Conservation (phyloP, 2,113 vertebrate genomes). For the Scomber colias region DNA sequence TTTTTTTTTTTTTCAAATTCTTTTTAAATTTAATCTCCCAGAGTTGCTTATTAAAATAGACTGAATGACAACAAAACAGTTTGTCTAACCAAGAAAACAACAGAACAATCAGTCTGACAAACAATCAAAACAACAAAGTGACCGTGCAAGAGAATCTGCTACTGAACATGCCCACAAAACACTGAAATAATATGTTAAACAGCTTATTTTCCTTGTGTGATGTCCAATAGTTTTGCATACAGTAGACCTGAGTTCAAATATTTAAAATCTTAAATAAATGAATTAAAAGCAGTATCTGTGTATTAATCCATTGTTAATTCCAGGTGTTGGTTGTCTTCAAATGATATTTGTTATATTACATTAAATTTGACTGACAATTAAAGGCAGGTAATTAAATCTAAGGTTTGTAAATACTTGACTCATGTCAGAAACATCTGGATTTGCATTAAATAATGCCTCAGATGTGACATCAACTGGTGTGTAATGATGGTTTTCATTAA, state of each 20-base stretch:
- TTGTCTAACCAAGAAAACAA: slow-evolving; percentile 66
- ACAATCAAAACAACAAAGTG: slow-evolving; percentile 83
- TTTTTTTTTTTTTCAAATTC: slow-evolving; percentile 38
- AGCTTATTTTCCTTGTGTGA: slow-evolving; percentile 47
- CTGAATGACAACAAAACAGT: slow-evolving; percentile 82
- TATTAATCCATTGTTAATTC: slow-evolving; percentile 32
- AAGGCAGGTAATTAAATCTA: slow-evolving; percentile 47
- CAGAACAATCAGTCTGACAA: slow-evolving; percentile 72
- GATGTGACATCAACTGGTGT: slow-evolving; percentile 64
- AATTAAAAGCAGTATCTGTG: slow-evolving; percentile 45
- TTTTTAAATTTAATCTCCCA: slow-evolving; percentile 86
- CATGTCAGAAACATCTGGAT: slow-evolving; percentile 44
- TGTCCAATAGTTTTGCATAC: slow-evolving; percentile 76
- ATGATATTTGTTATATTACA: not conserved
- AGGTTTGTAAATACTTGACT: slow-evolving; percentile 75
- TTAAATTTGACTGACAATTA: slow-evolving; percentile 7
- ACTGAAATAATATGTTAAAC: slow-evolving; percentile 63
- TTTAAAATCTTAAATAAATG: slow-evolving; percentile 74
- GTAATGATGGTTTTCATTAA: not conserved
- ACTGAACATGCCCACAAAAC: slow-evolving; percentile 78
- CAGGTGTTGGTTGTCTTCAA: not conserved
- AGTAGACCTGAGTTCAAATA: slow-evolving; percentile 80
- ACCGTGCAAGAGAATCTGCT: slow-evolving; percentile 86
- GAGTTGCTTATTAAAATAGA: slow-evolving; percentile 90
- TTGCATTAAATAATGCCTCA: slow-evolving; percentile 50